phyloP scores from a whole-genome alignment of 2,888 invertebrate species.

The Lepidochrysops patricia region DNA sequence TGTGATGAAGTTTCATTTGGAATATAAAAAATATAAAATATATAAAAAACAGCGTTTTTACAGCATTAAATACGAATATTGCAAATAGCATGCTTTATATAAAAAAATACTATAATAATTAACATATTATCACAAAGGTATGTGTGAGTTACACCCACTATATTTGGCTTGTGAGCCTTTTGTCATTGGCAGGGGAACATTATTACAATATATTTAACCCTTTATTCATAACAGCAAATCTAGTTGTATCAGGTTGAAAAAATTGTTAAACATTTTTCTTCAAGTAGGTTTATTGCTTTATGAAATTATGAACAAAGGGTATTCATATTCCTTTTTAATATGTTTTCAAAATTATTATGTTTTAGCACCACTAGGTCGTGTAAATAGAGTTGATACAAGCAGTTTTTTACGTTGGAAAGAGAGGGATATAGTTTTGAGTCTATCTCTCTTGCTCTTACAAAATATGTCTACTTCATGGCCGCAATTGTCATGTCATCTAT shows the following conservation, averaged over 20 bases:
- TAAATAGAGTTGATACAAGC: neutral
- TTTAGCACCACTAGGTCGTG: neutral
- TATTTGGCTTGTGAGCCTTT: constrained; percentile 18
- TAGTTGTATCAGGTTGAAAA: neutral
- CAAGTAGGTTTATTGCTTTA: neutral
- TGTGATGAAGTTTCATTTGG: neutral
- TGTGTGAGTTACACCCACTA: constrained; percentile 43
- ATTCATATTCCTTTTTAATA: neutral
- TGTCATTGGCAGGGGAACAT: constrained; percentile 1
- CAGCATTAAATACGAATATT: neutral
- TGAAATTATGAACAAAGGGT: neutral
- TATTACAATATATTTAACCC: neutral
- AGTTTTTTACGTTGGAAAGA: neutral
- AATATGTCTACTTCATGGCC: neutral
- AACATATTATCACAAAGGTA: constrained; percentile 46
- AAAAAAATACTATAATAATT: constrained; percentile 11
- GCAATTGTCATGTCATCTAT: neutral
- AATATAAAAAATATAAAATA: neutral
- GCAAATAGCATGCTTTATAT: constrained; percentile 7
- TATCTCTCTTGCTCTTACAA: neutral
- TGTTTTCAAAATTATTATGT: neutral
- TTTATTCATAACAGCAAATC: neutral
- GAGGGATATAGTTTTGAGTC: neutral
- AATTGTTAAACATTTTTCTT: neutral
- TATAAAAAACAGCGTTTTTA: neutral